Conservation (phyloP, 2,113 vertebrate species). For the Hymenochirus boettgeri region DNA sequence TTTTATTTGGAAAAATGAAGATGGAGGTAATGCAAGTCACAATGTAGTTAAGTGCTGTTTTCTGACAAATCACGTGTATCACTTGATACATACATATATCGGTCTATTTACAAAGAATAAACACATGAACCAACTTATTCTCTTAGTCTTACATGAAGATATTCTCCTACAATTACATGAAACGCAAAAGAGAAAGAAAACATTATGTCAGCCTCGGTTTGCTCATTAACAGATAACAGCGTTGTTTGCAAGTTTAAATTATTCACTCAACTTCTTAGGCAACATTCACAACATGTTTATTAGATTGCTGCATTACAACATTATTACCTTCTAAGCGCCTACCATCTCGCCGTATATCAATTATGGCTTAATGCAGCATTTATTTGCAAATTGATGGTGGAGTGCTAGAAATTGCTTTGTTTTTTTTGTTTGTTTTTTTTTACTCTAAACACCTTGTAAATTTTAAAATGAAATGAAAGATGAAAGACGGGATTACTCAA, state of each 20-base stretch:
- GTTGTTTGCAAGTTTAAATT: constrained; percentile 13
- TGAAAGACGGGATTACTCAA: constrained; percentile 10
- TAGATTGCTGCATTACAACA: constrained; percentile 5
- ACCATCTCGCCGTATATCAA: constrained; percentile 18
- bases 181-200: too few relatives aligned
- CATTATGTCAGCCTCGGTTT: too few relatives aligned
- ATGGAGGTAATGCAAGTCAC: too few relatives aligned
- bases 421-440: neutral
- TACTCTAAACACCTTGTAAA: constrained; percentile 13
- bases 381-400: constrained; percentile 20
- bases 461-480: constrained; percentile 25
- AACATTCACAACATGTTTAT: neutral
- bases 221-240: too few relatives aligned
- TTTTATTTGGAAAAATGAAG: too few relatives aligned
- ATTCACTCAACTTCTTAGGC: constrained; percentile 8
- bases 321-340: constrained; percentile 12
- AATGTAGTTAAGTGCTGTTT: too few relatives aligned
- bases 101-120: too few relatives aligned
- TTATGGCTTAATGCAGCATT: constrained; percentile 19
- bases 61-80: too few relatives aligned
- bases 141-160: too few relatives aligned
- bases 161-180: too few relatives aligned
- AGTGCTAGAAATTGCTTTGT: constrained; percentile 16
- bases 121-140: too few relatives aligned
- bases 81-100: too few relatives aligned